Percentiles rank a stretch among this genome's conserved stretches.
Evolutionary conservation across 53 echinoderm and acorn worm genomes (phyloP).

Genomic region (Antedon mediterranea): DNA sequence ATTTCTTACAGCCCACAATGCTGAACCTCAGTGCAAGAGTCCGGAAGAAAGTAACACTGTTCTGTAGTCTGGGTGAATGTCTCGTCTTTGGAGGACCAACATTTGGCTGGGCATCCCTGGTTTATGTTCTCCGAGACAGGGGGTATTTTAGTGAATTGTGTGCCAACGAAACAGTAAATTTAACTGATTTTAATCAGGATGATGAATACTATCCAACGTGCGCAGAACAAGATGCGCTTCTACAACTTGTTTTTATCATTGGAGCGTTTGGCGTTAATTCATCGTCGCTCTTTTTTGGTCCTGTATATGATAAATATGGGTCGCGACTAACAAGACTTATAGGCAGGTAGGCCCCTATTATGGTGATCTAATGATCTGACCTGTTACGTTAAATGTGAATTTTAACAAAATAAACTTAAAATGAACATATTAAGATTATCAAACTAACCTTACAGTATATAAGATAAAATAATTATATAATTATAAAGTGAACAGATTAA

Average conservation of each 20-base stretch:
- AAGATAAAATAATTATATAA: no score
- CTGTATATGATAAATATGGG: slow-evolving; percentile 52
- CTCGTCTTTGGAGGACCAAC: neutral
- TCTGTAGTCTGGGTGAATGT: neutral
- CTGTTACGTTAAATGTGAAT: no score
- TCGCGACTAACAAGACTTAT: slow-evolving; percentile 46
- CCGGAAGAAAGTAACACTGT: neutral
- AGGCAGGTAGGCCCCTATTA: neutral
- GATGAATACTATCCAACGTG: slow-evolving; percentile 14
- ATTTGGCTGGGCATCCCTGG: neutral
- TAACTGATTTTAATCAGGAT: neutral
- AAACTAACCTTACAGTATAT: no score
- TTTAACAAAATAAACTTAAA: no score
- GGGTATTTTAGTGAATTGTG: neutral
- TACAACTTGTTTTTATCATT: slow-evolving; percentile 62
- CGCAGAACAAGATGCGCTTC: slow-evolving; percentile 49
- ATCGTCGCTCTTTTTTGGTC: slow-evolving; percentile 39
- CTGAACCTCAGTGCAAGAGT: neutral
- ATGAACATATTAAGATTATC: no score
- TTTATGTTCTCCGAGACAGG: neutral
- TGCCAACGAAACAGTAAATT: neutral
- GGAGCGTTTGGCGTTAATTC: slow-evolving; percentile 49
- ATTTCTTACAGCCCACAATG: no score
- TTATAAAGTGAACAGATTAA: no score
- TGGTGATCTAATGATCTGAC: no score